A percentile compares a stretch with the other conserved stretches of the same genome.
Conservation (phyloP, 2,113 vertebrate genomes). For the Aptenodytes patagonicus region DNA sequence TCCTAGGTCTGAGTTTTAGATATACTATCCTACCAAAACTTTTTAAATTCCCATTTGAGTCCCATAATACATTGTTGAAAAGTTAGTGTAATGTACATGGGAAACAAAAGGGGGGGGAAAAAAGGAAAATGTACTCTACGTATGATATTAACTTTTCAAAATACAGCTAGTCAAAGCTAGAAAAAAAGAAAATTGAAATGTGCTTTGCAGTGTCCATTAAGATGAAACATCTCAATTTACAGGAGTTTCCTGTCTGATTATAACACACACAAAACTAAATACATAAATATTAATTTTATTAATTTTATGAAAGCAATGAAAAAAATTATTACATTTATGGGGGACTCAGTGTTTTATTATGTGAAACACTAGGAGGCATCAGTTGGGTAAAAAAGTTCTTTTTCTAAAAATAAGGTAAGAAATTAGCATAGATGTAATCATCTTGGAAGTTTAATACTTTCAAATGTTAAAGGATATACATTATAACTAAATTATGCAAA, state of each 20-base stretch:
- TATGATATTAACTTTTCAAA: too few species aligned
- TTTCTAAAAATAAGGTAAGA: slow-evolving; percentile 52
- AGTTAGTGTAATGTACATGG: not conserved
- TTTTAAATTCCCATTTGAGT: not conserved
- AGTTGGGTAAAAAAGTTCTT: slow-evolving; percentile 48
- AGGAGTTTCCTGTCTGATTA: slow-evolving; percentile 22
- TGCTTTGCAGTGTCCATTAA: not conserved
- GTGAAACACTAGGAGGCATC: slow-evolving; percentile 68
- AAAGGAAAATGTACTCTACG: not conserved
- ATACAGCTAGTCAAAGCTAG: too few species aligned
- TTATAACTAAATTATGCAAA: slow-evolving; percentile 21
- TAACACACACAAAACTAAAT: slow-evolving; percentile 64
- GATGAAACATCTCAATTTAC: slow-evolving; percentile 51
- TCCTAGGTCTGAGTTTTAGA: slow-evolving; percentile 37
- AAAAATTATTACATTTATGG: slow-evolving; percentile 66
- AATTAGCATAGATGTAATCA: slow-evolving; percentile 25
- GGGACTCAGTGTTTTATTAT: slow-evolving; percentile 57
- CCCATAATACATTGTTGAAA: not conserved
- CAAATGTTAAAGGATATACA: slow-evolving; percentile 31
- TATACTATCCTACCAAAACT: not conserved
- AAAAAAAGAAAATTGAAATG: not conserved
- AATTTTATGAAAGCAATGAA: slow-evolving; percentile 63
- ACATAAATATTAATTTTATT: slow-evolving; percentile 39
- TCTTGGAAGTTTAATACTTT: not conserved
- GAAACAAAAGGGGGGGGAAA: not conserved